Evolutionary conservation across 1,140 invertebrate species (phyloP).

Genomic region (Paracyclopina nana): DNA sequence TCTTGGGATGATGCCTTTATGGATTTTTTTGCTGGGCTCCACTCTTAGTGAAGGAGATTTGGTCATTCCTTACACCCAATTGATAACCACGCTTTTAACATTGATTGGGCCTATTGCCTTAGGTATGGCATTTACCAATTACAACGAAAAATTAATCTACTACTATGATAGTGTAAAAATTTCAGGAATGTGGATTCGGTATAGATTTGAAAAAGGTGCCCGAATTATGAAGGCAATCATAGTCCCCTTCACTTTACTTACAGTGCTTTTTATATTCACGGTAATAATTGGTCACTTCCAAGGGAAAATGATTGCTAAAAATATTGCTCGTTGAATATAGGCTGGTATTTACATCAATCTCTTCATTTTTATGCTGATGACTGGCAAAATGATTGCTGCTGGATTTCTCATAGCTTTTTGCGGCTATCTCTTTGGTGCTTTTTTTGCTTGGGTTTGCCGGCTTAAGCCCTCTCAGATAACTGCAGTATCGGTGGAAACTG

Average conservation of each 20-base stretch:
- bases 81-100: constrained; percentile 37
- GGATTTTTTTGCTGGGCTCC: constrained; percentile 80
- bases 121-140: background rate
- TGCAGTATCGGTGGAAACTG: constrained; percentile 33
- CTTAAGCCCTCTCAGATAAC: constrained; percentile 23
- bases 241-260: constrained; percentile 11
- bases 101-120: constrained; percentile 51
- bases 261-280: constrained; percentile 10
- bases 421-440: constrained; percentile 18
- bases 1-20: constrained; percentile 77
- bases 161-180: too few species aligned
- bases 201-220: background rate
- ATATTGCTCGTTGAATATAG: constrained; percentile 17
- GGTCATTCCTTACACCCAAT: constrained; percentile 53
- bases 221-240: constrained; percentile 3
- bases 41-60: constrained; percentile 50
- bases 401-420: constrained; percentile 14
- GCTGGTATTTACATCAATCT: constrained; percentile 18
- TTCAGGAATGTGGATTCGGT: background rate
- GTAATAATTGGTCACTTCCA: constrained; percentile 18
- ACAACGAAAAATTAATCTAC: background rate
- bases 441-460: constrained; percentile 16
- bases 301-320: constrained; percentile 9
- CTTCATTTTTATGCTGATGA: constrained; percentile 19
- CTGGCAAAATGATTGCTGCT: constrained; percentile 16